Evolutionary conservation across 1,140 invertebrate species (phyloP).

Genomic region (Tetragnatha versicolor): DNA sequence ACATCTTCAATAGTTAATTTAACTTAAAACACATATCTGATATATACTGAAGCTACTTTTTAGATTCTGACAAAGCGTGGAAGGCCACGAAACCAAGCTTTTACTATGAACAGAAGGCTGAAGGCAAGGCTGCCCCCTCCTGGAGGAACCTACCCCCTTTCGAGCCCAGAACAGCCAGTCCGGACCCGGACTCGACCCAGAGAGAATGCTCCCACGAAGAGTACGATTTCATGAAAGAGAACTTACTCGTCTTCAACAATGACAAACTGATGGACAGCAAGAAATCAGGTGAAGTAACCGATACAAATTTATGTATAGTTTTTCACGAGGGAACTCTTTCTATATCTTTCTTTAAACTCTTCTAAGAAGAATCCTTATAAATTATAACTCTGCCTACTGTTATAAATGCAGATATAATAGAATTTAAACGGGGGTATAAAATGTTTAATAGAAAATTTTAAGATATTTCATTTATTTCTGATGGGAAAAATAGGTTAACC

Average conservation of each 20-base stretch:
- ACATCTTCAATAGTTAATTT: background rate
- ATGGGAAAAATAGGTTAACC: too few species aligned
- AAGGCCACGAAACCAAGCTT: constrained; percentile 26
- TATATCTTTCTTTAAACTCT: too few species aligned
- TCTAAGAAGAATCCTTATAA: too few species aligned
- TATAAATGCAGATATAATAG: too few species aligned
- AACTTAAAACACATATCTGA: background rate
- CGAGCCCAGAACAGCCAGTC: constrained; percentile 8
- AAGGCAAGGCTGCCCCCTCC: background rate
- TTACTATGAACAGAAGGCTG: constrained; percentile 15
- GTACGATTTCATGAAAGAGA: constrained; percentile 70
- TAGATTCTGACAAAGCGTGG: background rate
- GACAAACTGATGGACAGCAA: constrained; percentile 71
- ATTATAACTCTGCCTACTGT: too few species aligned
- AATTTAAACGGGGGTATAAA: too few species aligned
- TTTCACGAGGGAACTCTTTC: too few species aligned
- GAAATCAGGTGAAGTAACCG: constrained; percentile 44
- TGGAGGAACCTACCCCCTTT: constrained; percentile 36
- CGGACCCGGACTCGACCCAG: constrained; percentile 31
- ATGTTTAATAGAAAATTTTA: too few species aligned
- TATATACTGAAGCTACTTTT: background rate
- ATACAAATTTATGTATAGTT: too few species aligned
- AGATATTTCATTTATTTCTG: too few species aligned
- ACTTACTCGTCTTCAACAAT: constrained; percentile 77
- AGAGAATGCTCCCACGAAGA: constrained; percentile 57